Evolutionary conservation across 2,888 invertebrate species (phyloP), one percentile per base, ranked within the genome.

Genomic region (Synanthedon andrenaeformis): DNA sequence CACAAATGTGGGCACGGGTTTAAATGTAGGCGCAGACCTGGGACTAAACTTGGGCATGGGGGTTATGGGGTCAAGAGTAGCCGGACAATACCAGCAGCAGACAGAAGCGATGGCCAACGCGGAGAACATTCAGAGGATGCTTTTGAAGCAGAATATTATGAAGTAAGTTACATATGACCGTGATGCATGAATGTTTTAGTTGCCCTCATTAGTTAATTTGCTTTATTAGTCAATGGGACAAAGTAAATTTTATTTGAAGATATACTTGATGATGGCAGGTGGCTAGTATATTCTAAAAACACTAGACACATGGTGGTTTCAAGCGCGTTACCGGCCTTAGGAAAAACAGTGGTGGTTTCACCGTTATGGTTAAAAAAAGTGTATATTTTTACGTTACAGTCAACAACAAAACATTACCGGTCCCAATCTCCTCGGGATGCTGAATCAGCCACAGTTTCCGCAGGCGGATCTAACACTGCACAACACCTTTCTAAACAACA

Each of bases 141-240:
- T 88, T 61, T 64, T 88, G 54, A 88, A 88, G 54, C 88, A 88
- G 65, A 88, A 87, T 63, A 85, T 88, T 58, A 85, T 86, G 72
- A 87, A 84, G 88, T 88, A 41, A 81, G 83, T 74, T 6, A n/a
- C n/a, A n/a, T n/a, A 4, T 55, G 14, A 53, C 2, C 3, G n/a
- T 0, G 35, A 35, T 28, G 6, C 8, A 28, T 28, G 8, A 28
- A 8, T 35, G 35, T 35, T 35, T 35, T 35, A 1, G 3, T 35
- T 10, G 35, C 6, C 35, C 10, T 35, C 10, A 10, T 35, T 35
- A 35, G 1, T 10, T 35, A 35, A 10, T 35, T 35, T 35, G 10
- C 28, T 35, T 35, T 35, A 35, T 35, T 6, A 10, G 35, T 35
- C 35, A 35, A 35, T 35, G 35, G 35, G 35, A 1, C 0, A 35